Conservation (phyloP, 2,797 vertebrate genomes). For the Lagorchestes hirsutus region DNA sequence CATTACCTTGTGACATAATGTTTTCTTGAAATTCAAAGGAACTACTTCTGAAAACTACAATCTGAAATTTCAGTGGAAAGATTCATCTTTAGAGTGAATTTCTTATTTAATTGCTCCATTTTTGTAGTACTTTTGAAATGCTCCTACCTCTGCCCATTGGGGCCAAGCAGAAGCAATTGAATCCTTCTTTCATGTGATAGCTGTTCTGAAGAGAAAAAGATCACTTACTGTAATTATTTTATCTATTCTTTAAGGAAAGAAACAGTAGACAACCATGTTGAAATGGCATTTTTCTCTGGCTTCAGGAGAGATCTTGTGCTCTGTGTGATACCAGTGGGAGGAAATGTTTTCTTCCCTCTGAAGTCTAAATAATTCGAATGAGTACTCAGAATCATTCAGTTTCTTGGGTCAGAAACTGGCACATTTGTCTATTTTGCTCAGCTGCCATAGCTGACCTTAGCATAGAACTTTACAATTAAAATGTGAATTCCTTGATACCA, state of each 20-base stretch:
- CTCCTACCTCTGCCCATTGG: neutral
- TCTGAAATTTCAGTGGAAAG: neutral
- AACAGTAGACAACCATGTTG: constrained; percentile 33
- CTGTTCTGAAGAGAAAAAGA: neutral
- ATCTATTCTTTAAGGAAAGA: constrained; percentile 36
- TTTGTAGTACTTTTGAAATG: neutral
- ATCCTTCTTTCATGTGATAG: neutral
- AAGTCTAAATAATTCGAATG: constrained; percentile 19
- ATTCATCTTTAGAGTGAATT: neutral
- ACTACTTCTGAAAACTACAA: neutral
- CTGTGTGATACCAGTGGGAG: neutral
- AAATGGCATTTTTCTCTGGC: neutral
- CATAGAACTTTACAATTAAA: neutral
- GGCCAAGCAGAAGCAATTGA: neutral
- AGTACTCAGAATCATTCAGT: constrained; percentile 26
- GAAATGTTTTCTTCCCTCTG: constrained; percentile 5
- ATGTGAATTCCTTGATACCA: neutral
- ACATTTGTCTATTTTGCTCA: neutral
- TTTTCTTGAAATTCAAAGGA: neutral
- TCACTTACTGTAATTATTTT: neutral
- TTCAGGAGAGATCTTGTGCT: constrained; percentile 39
- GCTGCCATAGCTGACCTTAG: neutral
- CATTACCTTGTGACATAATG: neutral
- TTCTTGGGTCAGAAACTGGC: neutral
- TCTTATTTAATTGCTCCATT: neutral